Evolutionary conservation across 2,888 invertebrate genomes (phyloP).

Genomic region (Spialia ferax): DNA sequence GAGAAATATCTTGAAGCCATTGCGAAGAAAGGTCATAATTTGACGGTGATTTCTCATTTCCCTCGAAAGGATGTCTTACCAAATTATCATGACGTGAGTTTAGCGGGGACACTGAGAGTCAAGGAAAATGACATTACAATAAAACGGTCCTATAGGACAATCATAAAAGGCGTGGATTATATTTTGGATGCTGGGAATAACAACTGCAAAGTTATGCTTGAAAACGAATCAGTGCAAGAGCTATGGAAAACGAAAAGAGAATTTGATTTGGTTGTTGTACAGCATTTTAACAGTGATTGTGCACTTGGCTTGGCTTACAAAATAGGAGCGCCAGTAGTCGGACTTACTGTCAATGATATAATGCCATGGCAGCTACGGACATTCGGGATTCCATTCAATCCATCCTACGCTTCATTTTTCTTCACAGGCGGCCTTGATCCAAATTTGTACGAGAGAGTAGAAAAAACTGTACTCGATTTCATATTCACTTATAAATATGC

Average conservation of each 20-base stretch:
- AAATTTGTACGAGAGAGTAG: slow-evolving; percentile 64
- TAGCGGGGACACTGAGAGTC: slow-evolving; percentile 60
- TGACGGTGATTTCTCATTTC: slow-evolving; percentile 89
- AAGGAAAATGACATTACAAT: slow-evolving; percentile 55
- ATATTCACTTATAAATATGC: slow-evolving; percentile 57
- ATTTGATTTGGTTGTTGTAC: slow-evolving; percentile 90
- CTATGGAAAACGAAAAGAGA: slow-evolving; percentile 70
- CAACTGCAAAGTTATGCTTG: slow-evolving; percentile 62
- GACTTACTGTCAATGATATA: slow-evolving; percentile 84
- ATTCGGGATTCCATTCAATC: slow-evolving; percentile 85
- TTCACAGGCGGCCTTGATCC: slow-evolving; percentile 76
- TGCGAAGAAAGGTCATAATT: slow-evolving; percentile 87
- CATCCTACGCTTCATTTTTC: slow-evolving; percentile 83
- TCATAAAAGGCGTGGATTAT: slow-evolving; percentile 45
- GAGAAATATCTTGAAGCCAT: slow-evolving; percentile 86
- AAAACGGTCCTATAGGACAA: slow-evolving; percentile 53
- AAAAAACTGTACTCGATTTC: slow-evolving; percentile 60
- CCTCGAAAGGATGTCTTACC: slow-evolving; percentile 72
- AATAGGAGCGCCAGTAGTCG: slow-evolving; percentile 87
- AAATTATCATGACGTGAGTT: slow-evolving; percentile 87
- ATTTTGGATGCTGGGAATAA: slow-evolving; percentile 50
- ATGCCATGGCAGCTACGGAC: slow-evolving; percentile 88
- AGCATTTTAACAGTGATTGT: slow-evolving; percentile 91
- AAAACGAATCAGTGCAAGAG: slow-evolving; percentile 65
- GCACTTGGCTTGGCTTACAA: slow-evolving; percentile 88